Evolutionary conservation across 1,140 invertebrate genomes (phyloP).

Genomic region (Caenorhabditis elegans): DNA sequence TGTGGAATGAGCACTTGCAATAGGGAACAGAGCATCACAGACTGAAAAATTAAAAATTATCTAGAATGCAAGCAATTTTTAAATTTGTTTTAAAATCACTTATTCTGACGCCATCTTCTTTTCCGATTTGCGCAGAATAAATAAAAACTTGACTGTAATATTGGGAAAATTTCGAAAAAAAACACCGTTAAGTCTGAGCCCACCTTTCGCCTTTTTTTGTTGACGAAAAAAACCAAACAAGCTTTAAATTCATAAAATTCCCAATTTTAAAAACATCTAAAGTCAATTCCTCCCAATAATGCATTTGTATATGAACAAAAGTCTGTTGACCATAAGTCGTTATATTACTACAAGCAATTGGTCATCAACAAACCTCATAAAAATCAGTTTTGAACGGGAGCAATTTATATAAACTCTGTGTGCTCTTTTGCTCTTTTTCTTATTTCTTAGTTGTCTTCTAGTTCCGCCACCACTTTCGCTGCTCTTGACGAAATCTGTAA

Average conservation of each 20-base stretch:
- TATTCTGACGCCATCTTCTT: too few species aligned
- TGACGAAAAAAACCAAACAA: too few species aligned
- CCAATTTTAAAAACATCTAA: too few species aligned
- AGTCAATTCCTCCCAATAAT: neutral
- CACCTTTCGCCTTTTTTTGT: too few species aligned
- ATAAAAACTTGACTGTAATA: too few species aligned
- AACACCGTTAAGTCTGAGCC: too few species aligned
- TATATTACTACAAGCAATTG: neutral
- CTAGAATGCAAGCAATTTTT: too few species aligned
- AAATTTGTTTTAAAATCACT: too few species aligned
- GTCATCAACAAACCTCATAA: slow-evolving; percentile 25
- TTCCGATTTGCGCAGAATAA: too few species aligned
- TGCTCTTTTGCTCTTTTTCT: neutral
- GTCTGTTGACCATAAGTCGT: neutral
- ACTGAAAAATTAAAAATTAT: neutral
- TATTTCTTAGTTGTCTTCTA: neutral
- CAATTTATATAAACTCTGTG: slow-evolving; percentile 26
- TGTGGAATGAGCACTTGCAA: slow-evolving; percentile 6
- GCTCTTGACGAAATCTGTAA: slow-evolving; percentile 29
- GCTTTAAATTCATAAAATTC: too few species aligned
- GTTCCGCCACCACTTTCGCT: neutral
- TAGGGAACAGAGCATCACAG: slow-evolving; percentile 23
- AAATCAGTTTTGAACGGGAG: slow-evolving; percentile 14
- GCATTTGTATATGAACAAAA: too few species aligned
- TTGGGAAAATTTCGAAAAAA: too few species aligned